phyloP scores from a whole-genome alignment of 2,888 invertebrate species.

The Nycteola revayana region DNA sequence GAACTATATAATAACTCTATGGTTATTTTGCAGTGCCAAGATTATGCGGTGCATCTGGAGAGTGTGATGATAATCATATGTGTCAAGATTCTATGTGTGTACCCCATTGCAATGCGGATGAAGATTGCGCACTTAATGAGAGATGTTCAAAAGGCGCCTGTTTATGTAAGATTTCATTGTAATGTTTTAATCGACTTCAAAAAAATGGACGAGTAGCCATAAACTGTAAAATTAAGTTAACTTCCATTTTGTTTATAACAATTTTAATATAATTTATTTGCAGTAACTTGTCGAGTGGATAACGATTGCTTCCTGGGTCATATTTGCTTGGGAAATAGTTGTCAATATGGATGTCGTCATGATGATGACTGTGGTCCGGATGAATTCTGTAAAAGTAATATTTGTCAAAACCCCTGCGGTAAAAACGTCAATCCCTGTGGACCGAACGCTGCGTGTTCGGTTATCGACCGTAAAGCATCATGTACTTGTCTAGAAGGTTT shows the following conservation, averaged over 20 bases:
- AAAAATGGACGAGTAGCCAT: too few relatives aligned
- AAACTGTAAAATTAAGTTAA: too few relatives aligned
- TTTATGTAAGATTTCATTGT: conserved; percentile 89
- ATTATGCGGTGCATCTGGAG: conserved; percentile 86
- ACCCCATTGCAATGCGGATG: conserved; percentile 88
- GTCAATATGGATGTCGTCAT: conserved; percentile 91
- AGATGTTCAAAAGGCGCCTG: conserved; percentile 92
- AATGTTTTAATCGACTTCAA: too few relatives aligned
- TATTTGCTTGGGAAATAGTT: conserved; percentile 92
- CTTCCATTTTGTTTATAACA: too few relatives aligned
- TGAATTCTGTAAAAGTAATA: conserved; percentile 90
- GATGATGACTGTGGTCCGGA: conserved; percentile 94
- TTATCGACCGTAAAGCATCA: conserved; percentile 89
- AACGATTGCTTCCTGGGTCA: conserved; percentile 96
- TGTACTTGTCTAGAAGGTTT: conserved; percentile 90
- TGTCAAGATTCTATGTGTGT: conserved; percentile 93
- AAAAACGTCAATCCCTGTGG: conserved; percentile 88
- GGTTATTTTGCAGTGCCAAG: conserved; percentile 84
- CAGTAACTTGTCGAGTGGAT: conserved; percentile 93
- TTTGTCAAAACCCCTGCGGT: conserved; percentile 89
- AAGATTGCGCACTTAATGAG: conserved; percentile 94
- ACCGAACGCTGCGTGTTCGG: conserved; percentile 91
- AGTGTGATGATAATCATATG: conserved; percentile 86
- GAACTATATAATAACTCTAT: conserved; percentile 3
- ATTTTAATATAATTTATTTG: too few relatives aligned